These are phyloP conservation scores for Erpornis zantholeuca DNA, from an alignment of 2,113 vertebrate species.

Conservation along the genomic window DNA sequence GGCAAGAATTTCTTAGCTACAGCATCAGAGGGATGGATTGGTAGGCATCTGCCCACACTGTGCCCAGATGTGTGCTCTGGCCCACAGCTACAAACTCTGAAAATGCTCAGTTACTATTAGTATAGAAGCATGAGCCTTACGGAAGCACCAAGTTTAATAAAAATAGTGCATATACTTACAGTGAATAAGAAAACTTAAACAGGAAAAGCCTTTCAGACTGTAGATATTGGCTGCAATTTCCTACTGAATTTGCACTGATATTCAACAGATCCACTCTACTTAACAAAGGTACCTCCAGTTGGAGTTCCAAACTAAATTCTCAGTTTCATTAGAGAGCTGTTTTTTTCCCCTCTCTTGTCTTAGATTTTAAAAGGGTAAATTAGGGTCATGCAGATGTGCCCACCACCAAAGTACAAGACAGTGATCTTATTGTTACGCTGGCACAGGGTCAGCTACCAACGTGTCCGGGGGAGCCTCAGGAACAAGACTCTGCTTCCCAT, in stretches of 20 bases:
- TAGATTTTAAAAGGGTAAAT: background rate
- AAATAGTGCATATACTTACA: background rate
- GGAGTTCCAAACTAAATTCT: background rate
- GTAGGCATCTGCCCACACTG: background rate
- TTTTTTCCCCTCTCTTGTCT: rapidly evolving
- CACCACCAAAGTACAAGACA: background rate
- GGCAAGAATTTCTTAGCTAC: background rate
- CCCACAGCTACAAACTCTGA: background rate
- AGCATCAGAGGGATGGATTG: background rate
- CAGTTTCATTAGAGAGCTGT: background rate
- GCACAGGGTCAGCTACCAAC: background rate
- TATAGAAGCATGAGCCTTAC: background rate
- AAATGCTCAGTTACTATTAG: background rate
- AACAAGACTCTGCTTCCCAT: background rate
- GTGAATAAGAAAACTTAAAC: background rate
- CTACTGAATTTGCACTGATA: background rate
- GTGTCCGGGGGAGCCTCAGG: background rate
- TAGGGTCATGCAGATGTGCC: background rate
- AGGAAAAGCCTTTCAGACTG: background rate
- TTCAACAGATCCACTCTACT: background rate
- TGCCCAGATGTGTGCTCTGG: background rate
- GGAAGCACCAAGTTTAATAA: background rate
- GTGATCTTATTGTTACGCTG: rapidly evolving
- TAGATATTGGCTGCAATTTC: background rate
- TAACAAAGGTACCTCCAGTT: background rate